A percentile compares a stretch with the other conserved stretches of the same genome.
Conservation (phyloP, 2,797 vertebrate genomes). For the Myiothlypis coronata region DNA sequence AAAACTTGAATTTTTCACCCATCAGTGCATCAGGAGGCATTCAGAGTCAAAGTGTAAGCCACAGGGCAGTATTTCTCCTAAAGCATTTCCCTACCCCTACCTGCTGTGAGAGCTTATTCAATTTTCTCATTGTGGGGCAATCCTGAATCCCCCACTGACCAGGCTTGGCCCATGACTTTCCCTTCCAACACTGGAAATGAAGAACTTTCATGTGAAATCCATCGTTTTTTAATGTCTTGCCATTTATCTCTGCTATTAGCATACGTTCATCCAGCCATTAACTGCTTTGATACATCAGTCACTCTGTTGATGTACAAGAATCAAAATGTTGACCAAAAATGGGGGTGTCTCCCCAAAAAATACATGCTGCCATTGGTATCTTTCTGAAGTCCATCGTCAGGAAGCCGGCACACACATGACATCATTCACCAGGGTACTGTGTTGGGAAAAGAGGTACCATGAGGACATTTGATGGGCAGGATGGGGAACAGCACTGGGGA, state of each 20-base stretch:
- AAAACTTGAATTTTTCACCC: neutral
- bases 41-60: neutral
- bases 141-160: neutral
- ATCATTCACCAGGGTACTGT: neutral
- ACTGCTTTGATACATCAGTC: neutral
- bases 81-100: neutral
- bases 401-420: accelerated
- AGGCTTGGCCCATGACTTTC: slow-evolving; percentile 1
- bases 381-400: neutral
- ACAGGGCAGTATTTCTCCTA: neutral
- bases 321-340: slow-evolving; percentile 42
- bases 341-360: neutral
- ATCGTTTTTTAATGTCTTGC: neutral
- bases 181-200: neutral
- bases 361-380: neutral
- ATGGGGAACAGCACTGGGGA: neutral
- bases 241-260: neutral
- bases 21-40: neutral
- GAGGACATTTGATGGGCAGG: neutral
- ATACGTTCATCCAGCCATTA: neutral
- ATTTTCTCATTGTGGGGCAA: neutral
- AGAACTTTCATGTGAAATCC: neutral
- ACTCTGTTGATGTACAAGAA: slow-evolving; percentile 8
- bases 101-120: neutral
- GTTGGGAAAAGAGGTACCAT: neutral